Evolutionary conservation across 2,797 vertebrate species (phyloP), one percentile per base, ranked within the genome.

Genomic region (Hipposideros larvatus): DNA sequence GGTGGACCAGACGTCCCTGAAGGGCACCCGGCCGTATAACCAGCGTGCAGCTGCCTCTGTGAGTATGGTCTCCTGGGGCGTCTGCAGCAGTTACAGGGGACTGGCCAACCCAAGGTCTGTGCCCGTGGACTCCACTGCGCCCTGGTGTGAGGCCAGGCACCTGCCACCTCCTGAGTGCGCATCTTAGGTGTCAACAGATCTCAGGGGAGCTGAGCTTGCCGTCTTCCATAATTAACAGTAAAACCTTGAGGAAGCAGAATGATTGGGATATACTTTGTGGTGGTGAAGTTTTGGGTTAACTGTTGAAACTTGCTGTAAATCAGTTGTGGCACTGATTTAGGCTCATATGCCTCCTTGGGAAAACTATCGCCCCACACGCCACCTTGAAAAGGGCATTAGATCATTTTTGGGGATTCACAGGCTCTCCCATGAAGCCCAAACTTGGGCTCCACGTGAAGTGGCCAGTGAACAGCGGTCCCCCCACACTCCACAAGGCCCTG

Each of bases 41-140:
- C 98, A 98, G 85, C 87, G 99, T 43, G 99, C 98, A 0, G 99
- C 99, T 0, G 99, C 99, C 0, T 98, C 99, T 0, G 99, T 99
- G 98, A 99, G 99, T 98, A 34, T 15, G 71, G 15, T 9, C 77
- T 48, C 74, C 43, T 1, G 2, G 68, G 87, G 61, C 0, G 16
- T 31, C 75, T 84, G 41, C 0, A 0, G 68, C 31, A 28, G 66
- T 51, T 16, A 11, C 15, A 18, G 48, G 15, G 59, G 14, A 22
- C 0, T 4, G 51, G 61, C 51, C 55, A 53, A 31, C 31, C 22
- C 21, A 7, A 63, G 34, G 74, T 31, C 73, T 43, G 26, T 0
- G 43, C n/a, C 59, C 53, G 22, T 7, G 51, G 24, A 15, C 15
- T 28, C 34, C 3, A 0, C 53, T 48, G 57, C 65, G 26, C 9